Evolutionary conservation across 1,140 invertebrate species (phyloP), one percentile per base, ranked within the genome.

Genomic region (Temnothorax curvispinosus): DNA sequence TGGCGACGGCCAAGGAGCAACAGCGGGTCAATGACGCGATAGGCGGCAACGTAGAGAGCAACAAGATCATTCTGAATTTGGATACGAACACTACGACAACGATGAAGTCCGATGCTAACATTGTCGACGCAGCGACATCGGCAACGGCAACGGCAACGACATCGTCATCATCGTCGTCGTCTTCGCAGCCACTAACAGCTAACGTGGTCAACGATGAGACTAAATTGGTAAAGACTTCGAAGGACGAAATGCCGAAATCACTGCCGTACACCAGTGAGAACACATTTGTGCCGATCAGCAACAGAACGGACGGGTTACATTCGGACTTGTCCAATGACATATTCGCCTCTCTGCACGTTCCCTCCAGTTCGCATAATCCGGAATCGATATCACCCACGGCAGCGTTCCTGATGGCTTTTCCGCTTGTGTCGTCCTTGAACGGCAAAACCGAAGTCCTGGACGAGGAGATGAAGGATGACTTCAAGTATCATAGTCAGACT

Each of bases 381-480:
- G 96, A 97, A 91, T 97, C 96, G 11, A 97, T 97, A 87, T 98
- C 97, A 27, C 97, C 97, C 13, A 98, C 97, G 11, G 97, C 97
- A 38, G 97, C 97, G 9, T 97, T 97, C 93, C 93, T 98, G 27
- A 96, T 97, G 93, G 97, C 97, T 9, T 98, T 98, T 90, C 97
- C 97, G 1, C 93, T 98, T 15, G 97, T 98, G 1, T 97, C 96
- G 2, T 96, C 96, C 9, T 76, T 96, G 6, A 96, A 95, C 62
- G 96, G 96, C 11, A 96, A 96, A 76, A 95, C 96, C 1, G 96
- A 97, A 87, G 96, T 96, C 2, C 90, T 96, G 2, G 96, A 96
- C 35, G 96, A 96, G 69, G 96, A 96, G 74, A 95, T 95, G 91
- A 96, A 96, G 76, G 95, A 95, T 47, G 96, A 96, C 77, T 95